Conservation (phyloP, 2,888 invertebrate genomes). For the Leucophenga montana region DNA sequence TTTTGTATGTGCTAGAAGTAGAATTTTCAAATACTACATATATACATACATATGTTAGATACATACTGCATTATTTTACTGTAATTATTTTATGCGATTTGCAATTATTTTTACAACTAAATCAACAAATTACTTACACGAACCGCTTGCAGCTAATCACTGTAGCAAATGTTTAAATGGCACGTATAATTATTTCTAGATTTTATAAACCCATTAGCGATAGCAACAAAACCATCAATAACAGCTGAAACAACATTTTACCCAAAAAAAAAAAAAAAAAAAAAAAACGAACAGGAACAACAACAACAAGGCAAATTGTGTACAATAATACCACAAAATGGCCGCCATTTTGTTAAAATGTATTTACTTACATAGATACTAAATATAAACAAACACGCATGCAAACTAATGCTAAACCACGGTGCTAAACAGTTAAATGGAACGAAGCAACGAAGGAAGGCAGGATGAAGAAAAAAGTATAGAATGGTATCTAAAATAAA, state of each 20-base stretch:
- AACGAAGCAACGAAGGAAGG: not conserved
- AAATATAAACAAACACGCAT: too few species aligned
- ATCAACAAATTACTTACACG: slow-evolving; percentile 16
- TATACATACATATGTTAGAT: too few species aligned
- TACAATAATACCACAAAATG: slow-evolving; percentile 23
- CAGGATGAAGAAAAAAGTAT: not conserved
- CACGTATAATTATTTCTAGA: slow-evolving; percentile 5
- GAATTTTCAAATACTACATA: too few species aligned
- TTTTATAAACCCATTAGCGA: slow-evolving; percentile 33
- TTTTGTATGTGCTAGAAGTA: too few species aligned
- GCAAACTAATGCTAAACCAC: slow-evolving; percentile 8
- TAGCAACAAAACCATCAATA: slow-evolving; percentile 18
- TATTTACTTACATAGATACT: not conserved
- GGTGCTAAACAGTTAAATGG: not conserved
- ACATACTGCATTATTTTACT: too few species aligned
- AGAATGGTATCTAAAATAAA: not conserved
- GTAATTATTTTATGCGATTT: too few species aligned
- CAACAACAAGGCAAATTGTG: not conserved
- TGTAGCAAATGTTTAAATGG: slow-evolving; percentile 12
- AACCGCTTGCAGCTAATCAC: slow-evolving; percentile 22
- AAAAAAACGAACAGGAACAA: not conserved
- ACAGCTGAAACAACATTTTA: slow-evolving; percentile 44
- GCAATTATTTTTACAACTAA: not conserved
- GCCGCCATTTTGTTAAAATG: slow-evolving; percentile 17
- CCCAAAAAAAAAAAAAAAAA: not conserved